Evolutionary conservation across 2,797 vertebrate genomes (phyloP).

Genomic region (Sciaenops ocellatus): DNA sequence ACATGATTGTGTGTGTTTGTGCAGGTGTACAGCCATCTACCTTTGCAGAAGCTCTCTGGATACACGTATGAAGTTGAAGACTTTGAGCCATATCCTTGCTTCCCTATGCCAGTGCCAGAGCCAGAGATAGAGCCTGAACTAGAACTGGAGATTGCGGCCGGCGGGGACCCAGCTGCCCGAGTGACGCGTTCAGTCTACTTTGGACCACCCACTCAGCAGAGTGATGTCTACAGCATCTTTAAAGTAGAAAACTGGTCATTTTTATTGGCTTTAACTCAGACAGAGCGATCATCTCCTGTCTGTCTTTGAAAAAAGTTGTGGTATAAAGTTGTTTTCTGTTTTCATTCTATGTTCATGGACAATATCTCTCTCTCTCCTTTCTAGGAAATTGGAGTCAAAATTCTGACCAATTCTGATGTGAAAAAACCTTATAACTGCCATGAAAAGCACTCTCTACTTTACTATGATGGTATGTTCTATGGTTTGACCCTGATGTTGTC

Average conservation of each 20-base stretch:
- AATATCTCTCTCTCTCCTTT: neutral
- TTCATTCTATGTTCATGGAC: neutral
- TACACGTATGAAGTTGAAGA: conserved; percentile 67
- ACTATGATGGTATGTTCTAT: neutral
- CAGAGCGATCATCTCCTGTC: neutral
- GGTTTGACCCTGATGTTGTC: neutral
- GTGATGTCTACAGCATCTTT: conserved; percentile 80
- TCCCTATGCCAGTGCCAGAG: neutral
- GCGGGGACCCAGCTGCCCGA: neutral
- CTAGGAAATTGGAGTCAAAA: conserved; percentile 85
- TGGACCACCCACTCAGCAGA: conserved; percentile 14
- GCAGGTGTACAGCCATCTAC: conserved; percentile 78
- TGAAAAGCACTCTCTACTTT: accelerated
- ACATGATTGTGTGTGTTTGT: conserved; percentile 10
- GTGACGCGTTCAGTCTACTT: conserved; percentile 18
- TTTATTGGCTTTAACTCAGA: neutral
- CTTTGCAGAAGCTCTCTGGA: conserved; percentile 71
- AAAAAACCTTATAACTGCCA: conserved; percentile 70
- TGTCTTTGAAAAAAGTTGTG: neutral
- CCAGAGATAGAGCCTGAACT: neutral
- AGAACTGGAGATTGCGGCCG: accelerated
- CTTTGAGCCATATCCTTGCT: conserved; percentile 54
- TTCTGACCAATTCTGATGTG: conserved; percentile 88
- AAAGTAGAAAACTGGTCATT: conserved; percentile 65
- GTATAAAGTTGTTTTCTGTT: neutral